These are phyloP conservation scores for Nothura maculosa DNA, from an alignment of 2,797 vertebrate species.

Conservation along the genomic window DNA sequence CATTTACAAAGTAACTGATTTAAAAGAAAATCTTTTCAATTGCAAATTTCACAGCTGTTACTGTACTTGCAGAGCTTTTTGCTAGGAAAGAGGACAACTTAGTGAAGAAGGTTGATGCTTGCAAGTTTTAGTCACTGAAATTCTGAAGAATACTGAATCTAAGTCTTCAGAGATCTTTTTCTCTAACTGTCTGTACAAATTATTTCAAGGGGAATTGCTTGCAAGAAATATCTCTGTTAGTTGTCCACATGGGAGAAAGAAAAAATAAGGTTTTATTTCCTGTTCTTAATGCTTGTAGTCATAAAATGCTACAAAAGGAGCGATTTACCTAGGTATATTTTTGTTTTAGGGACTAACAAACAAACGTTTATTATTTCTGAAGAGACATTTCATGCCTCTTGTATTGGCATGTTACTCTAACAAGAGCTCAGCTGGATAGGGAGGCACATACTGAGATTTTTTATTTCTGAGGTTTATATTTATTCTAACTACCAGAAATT, in stretches of 20 bases:
- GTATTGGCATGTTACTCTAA: not conserved
- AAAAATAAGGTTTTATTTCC: not conserved
- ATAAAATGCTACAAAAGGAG: not conserved
- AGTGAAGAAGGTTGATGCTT: not conserved
- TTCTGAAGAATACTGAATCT: not conserved
- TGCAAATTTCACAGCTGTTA: not conserved
- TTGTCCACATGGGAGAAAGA: not conserved
- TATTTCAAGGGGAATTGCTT: not conserved
- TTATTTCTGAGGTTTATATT: not conserved
- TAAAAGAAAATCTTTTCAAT: not conserved
- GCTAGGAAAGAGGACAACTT: not conserved
- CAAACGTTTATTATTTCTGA: not conserved
- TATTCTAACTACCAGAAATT: not conserved
- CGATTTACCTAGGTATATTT: not conserved
- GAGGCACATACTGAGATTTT: not conserved
- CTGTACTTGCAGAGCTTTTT: not conserved
- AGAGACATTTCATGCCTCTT: not conserved
- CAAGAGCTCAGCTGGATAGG: not conserved
- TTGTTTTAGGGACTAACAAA: not conserved
- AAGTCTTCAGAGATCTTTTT: not conserved
- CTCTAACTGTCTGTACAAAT: not conserved
- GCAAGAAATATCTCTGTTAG: not conserved
- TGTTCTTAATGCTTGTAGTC: not conserved
- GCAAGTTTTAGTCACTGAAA: not conserved
- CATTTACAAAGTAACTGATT: not conserved